Evolutionary conservation across 2,888 invertebrate genomes (phyloP).

Genomic region (Lasioglossum malachurum): DNA sequence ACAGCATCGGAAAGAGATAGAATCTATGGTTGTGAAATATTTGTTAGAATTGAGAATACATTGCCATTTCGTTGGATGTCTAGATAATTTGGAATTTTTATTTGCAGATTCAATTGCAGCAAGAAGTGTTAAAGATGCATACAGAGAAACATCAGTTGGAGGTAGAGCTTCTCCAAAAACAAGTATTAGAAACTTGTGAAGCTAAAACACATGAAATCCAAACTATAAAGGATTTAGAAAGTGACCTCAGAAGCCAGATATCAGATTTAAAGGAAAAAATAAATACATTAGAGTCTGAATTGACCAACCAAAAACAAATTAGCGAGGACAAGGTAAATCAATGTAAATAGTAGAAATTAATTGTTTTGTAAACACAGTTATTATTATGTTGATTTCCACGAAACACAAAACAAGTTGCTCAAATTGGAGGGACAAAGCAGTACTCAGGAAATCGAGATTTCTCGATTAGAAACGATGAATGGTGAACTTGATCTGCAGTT

Average conservation of each 20-base stretch:
- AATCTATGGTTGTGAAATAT: slow-evolving; percentile 72
- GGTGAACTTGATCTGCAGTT: slow-evolving; percentile 73
- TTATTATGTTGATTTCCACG: slow-evolving; percentile 9
- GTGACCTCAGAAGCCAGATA: background rate
- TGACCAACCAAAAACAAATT: slow-evolving; percentile 70
- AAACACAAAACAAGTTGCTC: slow-evolving; percentile 74
- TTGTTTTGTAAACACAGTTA: too few species aligned
- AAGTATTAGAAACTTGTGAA: background rate
- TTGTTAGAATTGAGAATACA: background rate
- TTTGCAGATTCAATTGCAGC: slow-evolving; percentile 76
- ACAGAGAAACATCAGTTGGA: slow-evolving; percentile 72
- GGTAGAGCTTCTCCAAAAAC: slow-evolving; percentile 12
- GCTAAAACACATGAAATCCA: background rate
- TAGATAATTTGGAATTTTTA: slow-evolving; percentile 14
- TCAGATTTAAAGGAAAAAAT: background rate
- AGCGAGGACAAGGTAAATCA: slow-evolving; percentile 62
- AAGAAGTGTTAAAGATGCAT: slow-evolving; percentile 71
- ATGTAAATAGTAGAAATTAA: background rate
- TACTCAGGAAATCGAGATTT: slow-evolving; percentile 73
- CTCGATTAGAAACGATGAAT: slow-evolving; percentile 74
- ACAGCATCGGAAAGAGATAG: slow-evolving; percentile 77
- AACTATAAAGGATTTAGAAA: slow-evolving; percentile 27
- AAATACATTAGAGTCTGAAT: background rate
- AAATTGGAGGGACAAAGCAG: slow-evolving; percentile 78
- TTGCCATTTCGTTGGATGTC: background rate